These are phyloP conservation scores for Ellobium chinense DNA, from an alignment of 2,888 invertebrate species.

Conservation along the genomic window DNA sequence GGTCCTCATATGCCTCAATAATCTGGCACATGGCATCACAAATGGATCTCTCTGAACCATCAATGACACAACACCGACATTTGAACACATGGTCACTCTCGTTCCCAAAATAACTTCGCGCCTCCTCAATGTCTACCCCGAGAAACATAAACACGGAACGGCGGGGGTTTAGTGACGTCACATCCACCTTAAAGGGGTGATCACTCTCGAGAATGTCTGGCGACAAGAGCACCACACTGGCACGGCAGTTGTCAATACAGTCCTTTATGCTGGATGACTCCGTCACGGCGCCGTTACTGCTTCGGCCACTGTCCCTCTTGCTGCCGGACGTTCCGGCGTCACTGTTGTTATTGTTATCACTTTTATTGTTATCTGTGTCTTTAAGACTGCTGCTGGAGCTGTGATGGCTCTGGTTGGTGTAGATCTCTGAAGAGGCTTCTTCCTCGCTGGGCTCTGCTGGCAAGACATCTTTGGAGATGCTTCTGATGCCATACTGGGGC, in stretches of 20 bases:
- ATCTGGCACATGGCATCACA: conserved; percentile 29
- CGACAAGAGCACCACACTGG: conserved; percentile 9
- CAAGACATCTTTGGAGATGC: conserved; percentile 6
- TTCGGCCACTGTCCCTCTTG: neutral
- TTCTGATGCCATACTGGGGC: conserved; percentile 30
- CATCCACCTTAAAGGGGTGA: conserved; percentile 26
- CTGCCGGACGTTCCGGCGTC: neutral
- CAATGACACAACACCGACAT: conserved; percentile 26
- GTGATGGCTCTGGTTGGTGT: neutral
- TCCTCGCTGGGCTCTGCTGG: neutral
- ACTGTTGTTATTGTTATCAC: neutral
- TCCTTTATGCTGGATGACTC: neutral
- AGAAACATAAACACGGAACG: conserved; percentile 31
- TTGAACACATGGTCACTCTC: conserved; percentile 28
- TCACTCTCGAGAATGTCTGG: conserved; percentile 18
- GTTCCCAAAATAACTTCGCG: conserved; percentile 13
- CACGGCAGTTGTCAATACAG: neutral
- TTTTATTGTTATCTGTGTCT: neutral
- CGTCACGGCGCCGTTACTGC: neutral
- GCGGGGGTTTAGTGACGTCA: conserved; percentile 7
- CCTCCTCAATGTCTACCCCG: conserved; percentile 38
- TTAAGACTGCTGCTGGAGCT: neutral
- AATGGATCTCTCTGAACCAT: conserved; percentile 13
- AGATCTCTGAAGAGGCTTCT: neutral
- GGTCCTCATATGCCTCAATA: conserved; percentile 27